Evolutionary conservation across 2,797 vertebrate species (phyloP).

Genomic region (Botia almorhae): DNA sequence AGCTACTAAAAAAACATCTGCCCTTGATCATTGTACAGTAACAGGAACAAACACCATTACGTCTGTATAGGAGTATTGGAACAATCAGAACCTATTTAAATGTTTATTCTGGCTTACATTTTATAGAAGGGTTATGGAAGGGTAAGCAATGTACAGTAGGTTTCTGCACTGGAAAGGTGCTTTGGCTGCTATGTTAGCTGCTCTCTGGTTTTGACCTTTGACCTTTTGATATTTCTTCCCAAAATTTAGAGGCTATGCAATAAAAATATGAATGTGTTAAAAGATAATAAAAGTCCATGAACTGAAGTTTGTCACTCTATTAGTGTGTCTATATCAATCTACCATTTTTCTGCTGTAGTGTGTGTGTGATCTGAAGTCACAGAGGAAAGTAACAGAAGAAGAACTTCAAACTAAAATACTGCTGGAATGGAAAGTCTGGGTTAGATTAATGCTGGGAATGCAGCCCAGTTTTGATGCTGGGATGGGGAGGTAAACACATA

Average conservation of each 20-base stretch:
- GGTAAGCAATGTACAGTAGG: neutral
- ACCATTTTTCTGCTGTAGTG: neutral
- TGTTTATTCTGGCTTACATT: neutral
- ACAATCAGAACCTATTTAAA: constrained; percentile 1
- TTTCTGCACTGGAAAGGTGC: constrained; percentile 53
- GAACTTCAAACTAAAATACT: constrained; percentile 30
- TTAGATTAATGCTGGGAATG: constrained; percentile 49
- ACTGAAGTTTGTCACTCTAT: constrained; percentile 32
- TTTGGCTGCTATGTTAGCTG: constrained; percentile 34
- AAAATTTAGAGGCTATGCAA: constrained; percentile 10
- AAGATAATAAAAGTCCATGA: constrained; percentile 14
- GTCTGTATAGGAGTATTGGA: neutral
- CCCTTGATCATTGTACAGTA: neutral
- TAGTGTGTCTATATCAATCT: constrained; percentile 20
- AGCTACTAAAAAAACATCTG: neutral
- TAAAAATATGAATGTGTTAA: constrained; percentile 27
- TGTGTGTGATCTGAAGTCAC: constrained; percentile 13
- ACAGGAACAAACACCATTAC: neutral
- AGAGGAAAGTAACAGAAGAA: constrained; percentile 28
- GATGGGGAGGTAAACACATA: constrained; percentile 56
- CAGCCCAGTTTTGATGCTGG: constrained; percentile 48
- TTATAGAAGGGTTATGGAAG: neutral
- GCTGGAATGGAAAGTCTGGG: constrained; percentile 44
- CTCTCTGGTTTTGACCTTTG: constrained; percentile 23
- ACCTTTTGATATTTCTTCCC: neutral